Evolutionary conservation across 1,140 invertebrate genomes (phyloP).

Genomic region (Plodia interpunctella): DNA sequence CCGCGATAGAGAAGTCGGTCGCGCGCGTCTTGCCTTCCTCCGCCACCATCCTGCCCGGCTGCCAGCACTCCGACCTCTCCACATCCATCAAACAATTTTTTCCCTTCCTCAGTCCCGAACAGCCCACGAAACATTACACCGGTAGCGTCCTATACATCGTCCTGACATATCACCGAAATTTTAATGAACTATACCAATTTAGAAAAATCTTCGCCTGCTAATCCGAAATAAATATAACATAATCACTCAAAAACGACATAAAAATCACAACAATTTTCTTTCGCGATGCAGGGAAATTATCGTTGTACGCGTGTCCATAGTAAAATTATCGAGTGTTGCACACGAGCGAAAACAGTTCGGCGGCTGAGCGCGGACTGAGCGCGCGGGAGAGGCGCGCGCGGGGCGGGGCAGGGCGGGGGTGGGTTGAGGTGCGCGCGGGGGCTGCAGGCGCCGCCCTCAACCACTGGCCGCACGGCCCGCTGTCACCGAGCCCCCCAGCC

Average conservation of each 20-base stretch:
- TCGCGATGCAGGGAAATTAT: constrained; percentile 11
- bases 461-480: constrained; percentile 53
- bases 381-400: constrained; percentile 30
- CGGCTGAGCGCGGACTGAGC: constrained; percentile 67
- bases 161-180: constrained; percentile 7
- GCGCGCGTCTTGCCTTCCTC: constrained; percentile 79
- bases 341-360: constrained; percentile 58
- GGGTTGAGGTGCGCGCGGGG: constrained; percentile 27
- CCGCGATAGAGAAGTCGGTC: constrained; percentile 95
- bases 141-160: constrained; percentile 51
- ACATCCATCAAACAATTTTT: constrained; percentile 65
- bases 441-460: constrained; percentile 41
- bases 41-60: constrained; percentile 77
- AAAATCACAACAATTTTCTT: not conserved
- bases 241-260: not conserved
- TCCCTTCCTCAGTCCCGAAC: constrained; percentile 36
- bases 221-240: constrained; percentile 7
- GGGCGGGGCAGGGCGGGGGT: constrained; percentile 31
- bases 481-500: constrained; percentile 34
- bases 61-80: constrained; percentile 62
- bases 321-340: constrained; percentile 19
- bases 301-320: constrained; percentile 13
- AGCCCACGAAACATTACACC: constrained; percentile 39
- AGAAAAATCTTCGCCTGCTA: constrained; percentile 11
- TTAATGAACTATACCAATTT: not conserved